Base-by-base conservation (phyloP, 2,797 vertebrate species). In the Agapornis canus region DNA sequence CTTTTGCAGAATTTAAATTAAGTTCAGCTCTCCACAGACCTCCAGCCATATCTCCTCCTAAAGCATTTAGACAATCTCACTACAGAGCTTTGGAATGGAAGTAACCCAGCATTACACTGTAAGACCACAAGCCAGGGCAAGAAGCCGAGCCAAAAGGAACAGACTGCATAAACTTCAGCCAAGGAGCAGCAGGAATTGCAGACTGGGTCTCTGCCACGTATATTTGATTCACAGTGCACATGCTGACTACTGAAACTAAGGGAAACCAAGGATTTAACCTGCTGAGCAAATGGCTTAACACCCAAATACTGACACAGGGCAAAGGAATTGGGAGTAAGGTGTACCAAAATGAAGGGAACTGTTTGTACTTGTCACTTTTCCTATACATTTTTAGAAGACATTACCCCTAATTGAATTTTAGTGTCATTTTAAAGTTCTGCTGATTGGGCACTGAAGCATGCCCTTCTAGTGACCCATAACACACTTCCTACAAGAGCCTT, bases 101-200 rank as follows among this genome's bases (percentile, higher is more conserved):
- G 61, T 91, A 91, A 83, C 61, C 78, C 85, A 90, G 85, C 85
- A 81, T 83, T 85, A 83, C 11, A 2, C 73, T 75, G 91, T 75
- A 94, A 90, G 69, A 86, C 72, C 85, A 83, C 87, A 89, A 92
- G 72, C 80, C 93, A 96, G 85, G 61, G 72, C 70, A 69, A 92
- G 76, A 83, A 63, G 45, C 45, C 21, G n/a, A 73, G 96, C 92
- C 96, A 95, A 94, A 70, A 90, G 39, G 90, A 96, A 86, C 94
- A 95, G 89, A 95, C 75, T 95, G 91, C 83, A 91, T 51, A 68
- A 95, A 86, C 69, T 86, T 82, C 72, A 7, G 66, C 94, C 89
- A 95, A 90, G 80, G 69, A 94, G 72, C 89, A 92, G 89, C 6
- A 89, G 85, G 85, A 92, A 95, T 45, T 91, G 61, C 57, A 92